A percentile compares a stretch with the other conserved stretches of the same genome.
Conservation (phyloP, 2,797 vertebrate species). For the Rhabdophis nuchalis region DNA sequence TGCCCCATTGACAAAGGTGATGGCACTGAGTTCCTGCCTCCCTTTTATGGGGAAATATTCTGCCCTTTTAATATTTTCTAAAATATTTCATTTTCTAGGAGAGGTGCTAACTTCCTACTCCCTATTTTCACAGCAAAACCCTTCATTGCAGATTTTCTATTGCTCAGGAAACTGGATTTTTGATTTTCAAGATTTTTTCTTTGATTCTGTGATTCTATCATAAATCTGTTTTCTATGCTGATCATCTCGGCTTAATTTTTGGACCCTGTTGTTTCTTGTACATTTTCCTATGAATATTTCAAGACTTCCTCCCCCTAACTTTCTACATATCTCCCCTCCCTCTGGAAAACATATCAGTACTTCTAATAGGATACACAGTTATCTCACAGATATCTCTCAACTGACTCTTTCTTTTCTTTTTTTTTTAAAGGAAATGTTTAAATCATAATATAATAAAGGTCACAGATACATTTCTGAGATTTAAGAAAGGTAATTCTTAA, state of each 20-base stretch:
- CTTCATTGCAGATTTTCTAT: background rate
- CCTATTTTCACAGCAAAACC: background rate
- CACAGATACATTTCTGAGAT: conserved; percentile 51
- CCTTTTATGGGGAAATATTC: too few relatives aligned
- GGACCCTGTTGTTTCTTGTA: background rate
- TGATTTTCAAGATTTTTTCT: background rate
- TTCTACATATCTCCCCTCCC: conserved; percentile 29
- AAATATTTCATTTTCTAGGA: too few relatives aligned
- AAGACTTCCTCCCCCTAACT: background rate
- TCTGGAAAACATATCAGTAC: conserved; percentile 46
- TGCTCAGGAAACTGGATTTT: background rate
- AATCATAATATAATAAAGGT: conserved; percentile 58
- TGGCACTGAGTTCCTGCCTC: too few relatives aligned
- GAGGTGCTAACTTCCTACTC: too few relatives aligned
- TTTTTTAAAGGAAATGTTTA: conserved; percentile 9
- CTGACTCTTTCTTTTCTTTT: background rate
- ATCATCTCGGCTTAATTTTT: background rate
- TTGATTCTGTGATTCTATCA: background rate
- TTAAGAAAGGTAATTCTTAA: conserved; percentile 51
- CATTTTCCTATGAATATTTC: conserved; percentile 51
- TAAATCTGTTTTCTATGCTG: background rate
- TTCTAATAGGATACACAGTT: conserved; percentile 31
- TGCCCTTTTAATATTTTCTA: too few relatives aligned
- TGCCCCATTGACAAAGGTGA: too few relatives aligned
- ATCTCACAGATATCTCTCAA: conserved; percentile 35